Base-by-base conservation (phyloP, 2,888 invertebrate species). In the Euphydryas editha region DNA sequence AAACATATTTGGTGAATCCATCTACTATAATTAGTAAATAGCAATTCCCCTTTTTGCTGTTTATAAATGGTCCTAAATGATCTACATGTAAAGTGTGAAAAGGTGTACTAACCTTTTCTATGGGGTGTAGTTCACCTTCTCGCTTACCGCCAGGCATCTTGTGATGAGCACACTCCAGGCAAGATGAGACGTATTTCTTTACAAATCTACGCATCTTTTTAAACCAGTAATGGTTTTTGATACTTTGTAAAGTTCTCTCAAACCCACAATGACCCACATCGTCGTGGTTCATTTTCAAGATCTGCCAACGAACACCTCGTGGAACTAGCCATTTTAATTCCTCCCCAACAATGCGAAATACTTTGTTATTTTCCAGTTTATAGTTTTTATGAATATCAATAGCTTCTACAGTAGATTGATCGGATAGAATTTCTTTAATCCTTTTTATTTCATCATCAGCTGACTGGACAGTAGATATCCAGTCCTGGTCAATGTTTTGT, bases 211-310 rank as follows among this genome's bases (percentile, higher is more conserved):
- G 30, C 55, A 55, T 55, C 30, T 55, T 55, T 24, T 21, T 4
- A 15, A 44, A 65, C 65, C 69, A 69, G 24, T 54, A 60, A 30
- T 62, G 57, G 2, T 37, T 30, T 42, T 58, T 59, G 15, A 69
- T 60, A 15, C 51, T 47, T 47, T 69, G 58, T n/a, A 60, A 21
- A 37, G 63, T 66, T 13, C 67, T 67, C 5, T 66, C 60, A 1
- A 46, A 47, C 2, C 63, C 63, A 6, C 68, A 21, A 39, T 68
- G 70, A 11, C 67, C 65, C 13, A 59, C 54, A 13, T 67, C 60
- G 20, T 68, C 65, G 46, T 67, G 65, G 36, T 59, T 55, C 1
- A 20, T 60, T 42, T 46, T 62, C n/a, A 15, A 46, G n/a, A 39
- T 44, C 15, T 42, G 58, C 24, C n/a, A 44, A 3, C 58, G 7